phyloP scores from a whole-genome alignment of 1,140 invertebrate genomes.

The Listronotus oregonensis region DNA sequence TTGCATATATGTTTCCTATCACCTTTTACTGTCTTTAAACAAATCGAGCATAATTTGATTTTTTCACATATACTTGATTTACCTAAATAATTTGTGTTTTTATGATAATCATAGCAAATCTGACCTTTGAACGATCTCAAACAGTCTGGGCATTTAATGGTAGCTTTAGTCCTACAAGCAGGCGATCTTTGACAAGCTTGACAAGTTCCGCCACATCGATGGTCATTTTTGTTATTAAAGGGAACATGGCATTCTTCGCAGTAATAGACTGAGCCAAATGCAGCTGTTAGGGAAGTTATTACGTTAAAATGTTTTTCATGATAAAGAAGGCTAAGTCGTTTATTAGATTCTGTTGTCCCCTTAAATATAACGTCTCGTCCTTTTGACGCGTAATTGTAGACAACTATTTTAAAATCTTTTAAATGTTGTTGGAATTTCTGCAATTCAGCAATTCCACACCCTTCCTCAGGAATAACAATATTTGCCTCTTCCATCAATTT shows the following conservation, averaged over 20 bases:
- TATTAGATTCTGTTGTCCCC: not conserved
- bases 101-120: no score
- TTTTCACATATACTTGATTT: no score
- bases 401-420: not conserved
- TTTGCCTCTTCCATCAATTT: not conserved
- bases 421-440: constrained; percentile 18
- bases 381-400: constrained; percentile 19
- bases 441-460: constrained; percentile 11
- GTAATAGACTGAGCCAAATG: constrained; percentile 15
- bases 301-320: constrained; percentile 5
- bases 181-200: no score
- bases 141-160: no score
- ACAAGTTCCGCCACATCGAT: constrained; percentile 3
- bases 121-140: no score
- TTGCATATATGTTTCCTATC: constrained; percentile 16
- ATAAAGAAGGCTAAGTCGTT: not conserved
- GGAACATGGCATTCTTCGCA: constrained; percentile 11
- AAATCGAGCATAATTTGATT: not conserved
- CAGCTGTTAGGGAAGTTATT: constrained; percentile 12
- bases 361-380: constrained; percentile 5
- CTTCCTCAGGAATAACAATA: constrained; percentile 12
- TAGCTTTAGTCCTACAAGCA: no score
- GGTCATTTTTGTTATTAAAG: constrained; percentile 2
- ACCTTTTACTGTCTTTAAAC: constrained; percentile 3
- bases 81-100: no score